These are phyloP conservation scores for Heloderma charlesbogerti DNA, from an alignment of 2,113 vertebrate species.

Conservation along the genomic window DNA sequence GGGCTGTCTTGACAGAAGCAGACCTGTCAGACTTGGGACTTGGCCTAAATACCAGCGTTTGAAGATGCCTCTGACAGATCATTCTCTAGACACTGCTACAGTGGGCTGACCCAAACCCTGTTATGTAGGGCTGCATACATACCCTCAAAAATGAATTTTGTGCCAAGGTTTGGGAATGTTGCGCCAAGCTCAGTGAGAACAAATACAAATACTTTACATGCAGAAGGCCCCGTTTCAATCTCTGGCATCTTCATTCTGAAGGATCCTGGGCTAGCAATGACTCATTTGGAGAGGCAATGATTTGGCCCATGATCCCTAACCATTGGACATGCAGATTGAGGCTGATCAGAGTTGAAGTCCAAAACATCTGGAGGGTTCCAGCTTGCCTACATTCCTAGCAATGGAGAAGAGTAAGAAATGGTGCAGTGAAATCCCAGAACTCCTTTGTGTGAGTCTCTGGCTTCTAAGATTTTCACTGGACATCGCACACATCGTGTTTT, in stretches of 20 bases:
- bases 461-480: not conserved
- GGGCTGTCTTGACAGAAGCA: conserved; percentile 48
- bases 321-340: no score
- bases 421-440: not conserved
- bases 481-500: not conserved
- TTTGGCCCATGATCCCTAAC: no score
- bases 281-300: conserved; percentile 45
- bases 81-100: not conserved
- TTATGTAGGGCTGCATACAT: not conserved
- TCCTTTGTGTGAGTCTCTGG: not conserved
- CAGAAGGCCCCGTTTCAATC: not conserved
- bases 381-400: no score
- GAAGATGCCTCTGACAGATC: conserved; percentile 1
- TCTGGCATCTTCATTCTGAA: not conserved
- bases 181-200: no score
- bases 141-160: not conserved
- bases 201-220: no score
- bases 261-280: not conserved
- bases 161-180: not conserved
- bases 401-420: not conserved
- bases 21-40: conserved; percentile 43
- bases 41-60: conserved; percentile 44
- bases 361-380: no score
- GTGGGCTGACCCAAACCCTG: not conserved
- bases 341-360: no score